Conservation (phyloP, 2,888 invertebrate genomes). For the Chorisops tibialis region DNA sequence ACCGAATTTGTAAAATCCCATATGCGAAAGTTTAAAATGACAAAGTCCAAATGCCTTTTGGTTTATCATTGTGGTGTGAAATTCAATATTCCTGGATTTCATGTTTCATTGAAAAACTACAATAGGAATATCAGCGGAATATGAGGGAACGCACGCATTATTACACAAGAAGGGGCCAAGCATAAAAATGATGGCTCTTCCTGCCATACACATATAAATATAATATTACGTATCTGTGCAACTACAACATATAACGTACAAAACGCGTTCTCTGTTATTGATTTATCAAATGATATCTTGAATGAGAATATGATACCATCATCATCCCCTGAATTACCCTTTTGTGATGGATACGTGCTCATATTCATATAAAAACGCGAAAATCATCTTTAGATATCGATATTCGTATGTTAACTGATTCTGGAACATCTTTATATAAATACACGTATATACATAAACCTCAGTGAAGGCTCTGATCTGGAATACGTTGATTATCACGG, state of each 20-base stretch:
- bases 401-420: background rate
- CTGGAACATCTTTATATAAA: background rate
- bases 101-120: slow-evolving; percentile 31
- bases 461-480: background rate
- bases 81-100: slow-evolving; percentile 31
- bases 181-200: slow-evolving; percentile 23
- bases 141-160: slow-evolving; percentile 17
- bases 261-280: slow-evolving; percentile 25
- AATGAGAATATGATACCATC: slow-evolving; percentile 32
- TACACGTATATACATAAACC: background rate
- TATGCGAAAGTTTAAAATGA: background rate
- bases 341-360: slow-evolving; percentile 31
- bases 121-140: slow-evolving; percentile 25
- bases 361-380: slow-evolving; percentile 20
- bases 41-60: background rate
- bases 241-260: background rate
- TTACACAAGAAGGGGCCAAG: slow-evolving; percentile 16
- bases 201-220: background rate
- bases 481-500: slow-evolving; percentile 8
- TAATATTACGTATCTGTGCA: too few species aligned
- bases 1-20: too few species aligned
- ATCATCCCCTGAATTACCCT: slow-evolving; percentile 31
- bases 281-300: slow-evolving; percentile 32
- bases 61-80: slow-evolving; percentile 22
- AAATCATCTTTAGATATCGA: slow-evolving; percentile 12